Conservation (phyloP, 2,113 vertebrate genomes). For the Sturnus vulgaris region DNA sequence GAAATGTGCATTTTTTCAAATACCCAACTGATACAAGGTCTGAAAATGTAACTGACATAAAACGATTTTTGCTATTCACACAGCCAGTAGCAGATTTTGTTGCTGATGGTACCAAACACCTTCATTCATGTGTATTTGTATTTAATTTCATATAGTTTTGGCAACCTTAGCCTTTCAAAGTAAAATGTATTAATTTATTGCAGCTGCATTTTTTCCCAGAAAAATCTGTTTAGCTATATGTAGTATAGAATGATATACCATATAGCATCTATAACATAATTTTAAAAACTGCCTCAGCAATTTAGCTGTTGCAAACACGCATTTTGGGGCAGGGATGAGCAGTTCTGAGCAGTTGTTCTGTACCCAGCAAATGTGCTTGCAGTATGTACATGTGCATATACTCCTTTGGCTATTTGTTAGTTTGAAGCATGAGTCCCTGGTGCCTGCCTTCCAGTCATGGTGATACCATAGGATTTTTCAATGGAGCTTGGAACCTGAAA, state of each 20-base stretch:
- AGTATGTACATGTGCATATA: neutral
- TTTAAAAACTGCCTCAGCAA: neutral
- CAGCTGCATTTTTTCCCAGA: neutral
- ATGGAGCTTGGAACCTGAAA: neutral
- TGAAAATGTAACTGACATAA: neutral
- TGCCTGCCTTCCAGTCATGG: fast-evolving
- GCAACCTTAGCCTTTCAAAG: neutral
- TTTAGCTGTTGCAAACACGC: neutral
- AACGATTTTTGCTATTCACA: neutral
- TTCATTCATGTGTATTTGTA: neutral
- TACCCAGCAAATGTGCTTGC: neutral
- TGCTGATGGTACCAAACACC: neutral
- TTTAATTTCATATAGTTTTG: neutral
- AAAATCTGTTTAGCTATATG: neutral
- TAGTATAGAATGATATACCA: neutral
- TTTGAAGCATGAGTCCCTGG: neutral
- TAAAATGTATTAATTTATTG: neutral
- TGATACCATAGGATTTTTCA: neutral
- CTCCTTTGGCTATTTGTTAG: neutral
- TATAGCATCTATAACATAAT: neutral
- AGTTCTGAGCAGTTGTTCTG: fast-evolving
- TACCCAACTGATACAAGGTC: neutral
- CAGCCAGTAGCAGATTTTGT: neutral
- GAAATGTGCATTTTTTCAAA: neutral
- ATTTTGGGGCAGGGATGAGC: neutral